Evolutionary conservation across 1,140 invertebrate species (phyloP).

Genomic region (Drosophila kurseongensis): DNA sequence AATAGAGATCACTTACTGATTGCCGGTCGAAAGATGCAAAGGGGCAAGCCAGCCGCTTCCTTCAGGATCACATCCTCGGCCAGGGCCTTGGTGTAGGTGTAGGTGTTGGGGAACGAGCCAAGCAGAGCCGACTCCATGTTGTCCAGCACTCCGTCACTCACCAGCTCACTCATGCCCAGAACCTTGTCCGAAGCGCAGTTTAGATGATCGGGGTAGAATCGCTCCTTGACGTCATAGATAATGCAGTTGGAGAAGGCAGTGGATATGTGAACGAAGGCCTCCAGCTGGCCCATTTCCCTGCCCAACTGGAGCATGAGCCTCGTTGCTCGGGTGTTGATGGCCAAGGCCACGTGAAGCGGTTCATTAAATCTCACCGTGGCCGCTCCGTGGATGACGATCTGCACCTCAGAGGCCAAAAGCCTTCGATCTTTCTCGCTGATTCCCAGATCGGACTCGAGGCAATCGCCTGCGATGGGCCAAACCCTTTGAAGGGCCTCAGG

Average conservation of each 20-base stretch:
- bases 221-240: conserved; percentile 87
- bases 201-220: conserved; percentile 89
- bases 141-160: conserved; percentile 87
- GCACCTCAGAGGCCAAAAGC: conserved; percentile 82
- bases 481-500: conserved; percentile 35
- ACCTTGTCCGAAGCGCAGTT: conserved; percentile 88
- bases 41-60: conserved; percentile 88
- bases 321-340: conserved; percentile 87
- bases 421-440: conserved; percentile 86
- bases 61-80: conserved; percentile 89
- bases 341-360: conserved; percentile 87
- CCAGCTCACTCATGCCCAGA: conserved; percentile 84
- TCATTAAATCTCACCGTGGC: conserved; percentile 94
- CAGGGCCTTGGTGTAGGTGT: conserved; percentile 92
- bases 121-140: conserved; percentile 88
- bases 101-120: conserved; percentile 92
- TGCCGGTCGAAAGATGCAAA: conserved; percentile 89
- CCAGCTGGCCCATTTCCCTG: conserved; percentile 88
- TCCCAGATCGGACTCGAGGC: conserved; percentile 87
- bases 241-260: conserved; percentile 90
- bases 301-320: conserved; percentile 86
- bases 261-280: conserved; percentile 89
- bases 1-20: conserved; percentile 86
- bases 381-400: conserved; percentile 93
- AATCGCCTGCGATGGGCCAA: conserved; percentile 86